Evolutionary conservation across 2,113 vertebrate species (phyloP).

Genomic region (Zingel zingel): DNA sequence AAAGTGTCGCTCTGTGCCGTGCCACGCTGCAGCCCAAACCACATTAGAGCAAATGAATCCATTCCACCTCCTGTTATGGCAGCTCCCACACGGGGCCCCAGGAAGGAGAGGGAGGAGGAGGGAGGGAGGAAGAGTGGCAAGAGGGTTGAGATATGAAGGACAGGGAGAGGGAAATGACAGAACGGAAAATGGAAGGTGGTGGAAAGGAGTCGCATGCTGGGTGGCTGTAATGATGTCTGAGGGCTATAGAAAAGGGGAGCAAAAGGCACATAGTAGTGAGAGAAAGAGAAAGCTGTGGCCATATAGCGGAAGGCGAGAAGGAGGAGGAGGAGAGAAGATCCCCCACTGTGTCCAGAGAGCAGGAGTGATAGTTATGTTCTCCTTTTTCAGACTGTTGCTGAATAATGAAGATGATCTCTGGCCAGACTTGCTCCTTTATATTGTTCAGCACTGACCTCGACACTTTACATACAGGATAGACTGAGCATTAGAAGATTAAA

Average conservation of each 20-base stretch:
- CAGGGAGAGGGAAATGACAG: constrained; percentile 76
- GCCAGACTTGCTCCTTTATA: constrained; percentile 43
- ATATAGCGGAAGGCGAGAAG: constrained; percentile 48
- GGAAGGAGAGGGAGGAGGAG: constrained; percentile 66
- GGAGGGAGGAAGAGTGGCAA: constrained; percentile 63
- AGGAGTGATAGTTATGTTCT: constrained; percentile 43
- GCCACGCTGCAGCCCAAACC: constrained; percentile 87
- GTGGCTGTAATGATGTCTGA: constrained; percentile 81
- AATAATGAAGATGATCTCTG: constrained; percentile 67
- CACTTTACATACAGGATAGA: constrained; percentile 12
- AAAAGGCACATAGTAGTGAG: constrained; percentile 57
- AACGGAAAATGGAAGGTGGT: constrained; percentile 80
- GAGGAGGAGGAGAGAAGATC: constrained; percentile 49
- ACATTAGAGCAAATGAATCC: constrained; percentile 88
- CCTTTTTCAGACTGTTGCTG: constrained; percentile 42
- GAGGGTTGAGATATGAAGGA: constrained; percentile 76
- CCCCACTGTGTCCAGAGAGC: constrained; percentile 52
- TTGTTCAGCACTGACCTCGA: constrained; percentile 41
- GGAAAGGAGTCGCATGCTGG: constrained; percentile 78
- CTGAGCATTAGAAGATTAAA: neutral
- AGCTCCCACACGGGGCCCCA: constrained; percentile 78
- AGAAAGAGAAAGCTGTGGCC: constrained; percentile 42
- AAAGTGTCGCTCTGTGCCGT: constrained; percentile 80
- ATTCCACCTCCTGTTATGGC: constrained; percentile 86
- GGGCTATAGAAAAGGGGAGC: constrained; percentile 67